Conservation (phyloP, 2,113 vertebrate genomes). For the Verasper variegatus region DNA sequence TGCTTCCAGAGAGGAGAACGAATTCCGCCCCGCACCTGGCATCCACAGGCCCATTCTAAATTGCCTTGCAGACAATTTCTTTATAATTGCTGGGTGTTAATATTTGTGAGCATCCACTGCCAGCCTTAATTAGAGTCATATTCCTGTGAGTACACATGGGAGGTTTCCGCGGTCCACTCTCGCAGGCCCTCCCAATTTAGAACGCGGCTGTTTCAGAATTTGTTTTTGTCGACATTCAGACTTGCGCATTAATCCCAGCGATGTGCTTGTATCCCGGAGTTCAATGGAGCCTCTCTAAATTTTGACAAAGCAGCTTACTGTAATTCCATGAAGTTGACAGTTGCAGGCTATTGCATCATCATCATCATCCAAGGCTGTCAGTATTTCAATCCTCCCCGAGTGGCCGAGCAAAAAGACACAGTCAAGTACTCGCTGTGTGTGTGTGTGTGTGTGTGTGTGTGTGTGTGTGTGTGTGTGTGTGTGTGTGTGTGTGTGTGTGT, state of each 20-base stretch:
- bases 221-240: not conserved
- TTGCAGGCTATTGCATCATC: slow-evolving; percentile 80
- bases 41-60: slow-evolving; percentile 50
- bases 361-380: slow-evolving; percentile 62
- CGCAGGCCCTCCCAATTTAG: slow-evolving; percentile 27
- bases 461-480: no score
- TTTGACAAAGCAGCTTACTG: slow-evolving; percentile 77
- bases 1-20: slow-evolving; percentile 49
- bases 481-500: not conserved
- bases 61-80: slow-evolving; percentile 59
- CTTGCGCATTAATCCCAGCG: slow-evolving; percentile 57
- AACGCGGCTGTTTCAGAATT: slow-evolving; percentile 50
- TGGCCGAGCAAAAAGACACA: slow-evolving; percentile 45
- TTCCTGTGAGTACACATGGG: slow-evolving; percentile 45
- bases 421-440: slow-evolving; percentile 16
- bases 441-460: slow-evolving; percentile 6
- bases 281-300: slow-evolving; percentile 66
- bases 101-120: slow-evolving; percentile 58
- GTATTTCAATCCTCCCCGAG: slow-evolving; percentile 50
- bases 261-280: slow-evolving; percentile 51
- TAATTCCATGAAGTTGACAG: slow-evolving; percentile 76
- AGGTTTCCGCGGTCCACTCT: slow-evolving; percentile 45
- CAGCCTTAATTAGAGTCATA: slow-evolving; percentile 66
- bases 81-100: slow-evolving; percentile 59
- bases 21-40: slow-evolving; percentile 62